Evolutionary conservation across 1,140 invertebrate genomes (phyloP).

Genomic region (Leptonema lineaticorne): DNA sequence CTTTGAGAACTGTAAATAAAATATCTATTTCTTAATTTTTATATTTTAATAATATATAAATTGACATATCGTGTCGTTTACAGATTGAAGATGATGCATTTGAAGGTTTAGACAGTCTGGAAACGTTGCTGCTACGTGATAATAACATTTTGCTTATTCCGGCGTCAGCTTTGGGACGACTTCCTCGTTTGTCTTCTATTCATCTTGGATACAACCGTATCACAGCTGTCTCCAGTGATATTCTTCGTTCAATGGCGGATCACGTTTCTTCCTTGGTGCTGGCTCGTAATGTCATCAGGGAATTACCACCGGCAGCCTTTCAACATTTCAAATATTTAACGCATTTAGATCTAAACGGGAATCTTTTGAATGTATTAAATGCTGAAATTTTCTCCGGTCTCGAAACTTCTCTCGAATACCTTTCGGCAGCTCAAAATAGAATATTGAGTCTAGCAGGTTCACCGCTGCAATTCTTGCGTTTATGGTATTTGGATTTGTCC

Average conservation of each 20-base stretch:
- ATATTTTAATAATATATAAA: background rate
- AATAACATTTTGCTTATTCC: conserved; percentile 86
- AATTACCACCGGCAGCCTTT: conserved; percentile 78
- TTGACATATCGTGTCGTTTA: conserved; percentile 42
- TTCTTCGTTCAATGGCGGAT: conserved; percentile 66
- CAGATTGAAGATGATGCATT: conserved; percentile 85
- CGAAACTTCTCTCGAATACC: conserved; percentile 68
- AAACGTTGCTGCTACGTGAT: conserved; percentile 79
- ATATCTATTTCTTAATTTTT: conserved; percentile 22
- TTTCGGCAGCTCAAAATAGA: conserved; percentile 77
- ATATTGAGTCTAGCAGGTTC: conserved; percentile 66
- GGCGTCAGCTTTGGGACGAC: conserved; percentile 70
- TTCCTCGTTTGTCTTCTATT: conserved; percentile 72
- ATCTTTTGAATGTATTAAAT: conserved; percentile 70
- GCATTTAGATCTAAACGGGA: conserved; percentile 75
- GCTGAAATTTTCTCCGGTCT: conserved; percentile 74
- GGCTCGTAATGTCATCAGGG: conserved; percentile 82
- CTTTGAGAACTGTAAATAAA: conserved; percentile 71
- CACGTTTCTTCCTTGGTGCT: conserved; percentile 66
- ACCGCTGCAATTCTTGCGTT: conserved; percentile 63
- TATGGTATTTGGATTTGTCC: conserved; percentile 75
- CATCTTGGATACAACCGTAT: conserved; percentile 86
- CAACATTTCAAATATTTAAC: conserved; percentile 73
- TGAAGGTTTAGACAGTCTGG: conserved; percentile 74
- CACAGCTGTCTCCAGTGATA: conserved; percentile 78